Conservation (phyloP, 2,888 invertebrate genomes). For the Abrostola triplasia region DNA sequence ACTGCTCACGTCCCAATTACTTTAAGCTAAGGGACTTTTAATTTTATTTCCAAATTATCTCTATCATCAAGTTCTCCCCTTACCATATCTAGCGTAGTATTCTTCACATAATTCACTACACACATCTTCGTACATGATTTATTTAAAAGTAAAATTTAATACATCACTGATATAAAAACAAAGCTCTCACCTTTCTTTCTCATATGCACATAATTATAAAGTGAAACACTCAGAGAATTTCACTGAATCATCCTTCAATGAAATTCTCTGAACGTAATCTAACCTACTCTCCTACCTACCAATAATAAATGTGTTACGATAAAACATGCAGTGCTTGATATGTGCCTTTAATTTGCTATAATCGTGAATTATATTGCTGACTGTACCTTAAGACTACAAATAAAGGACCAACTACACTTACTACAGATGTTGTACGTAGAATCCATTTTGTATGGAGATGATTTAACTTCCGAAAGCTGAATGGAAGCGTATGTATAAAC, state of each 20-base stretch:
- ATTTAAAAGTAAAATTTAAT: not conserved
- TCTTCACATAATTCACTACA: too few species aligned
- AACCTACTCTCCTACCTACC: constrained; percentile 31
- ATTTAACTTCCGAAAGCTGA: too few species aligned
- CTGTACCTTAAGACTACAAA: constrained; percentile 31
- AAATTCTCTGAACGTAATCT: constrained; percentile 30
- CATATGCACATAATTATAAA: constrained; percentile 20
- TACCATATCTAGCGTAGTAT: too few species aligned
- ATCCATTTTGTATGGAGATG: too few species aligned
- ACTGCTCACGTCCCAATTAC: too few species aligned
- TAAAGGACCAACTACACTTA: too few species aligned
- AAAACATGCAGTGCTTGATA: constrained; percentile 76
- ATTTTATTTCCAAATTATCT: too few species aligned
- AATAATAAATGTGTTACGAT: constrained; percentile 51
- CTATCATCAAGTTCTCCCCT: too few species aligned
- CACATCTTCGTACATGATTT: too few species aligned
- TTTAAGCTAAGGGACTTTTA: too few species aligned
- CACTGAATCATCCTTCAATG: not conserved
- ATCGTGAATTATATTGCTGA: constrained; percentile 52
- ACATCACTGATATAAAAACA: not conserved
- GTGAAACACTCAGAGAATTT: constrained; percentile 29
- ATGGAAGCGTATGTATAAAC: too few species aligned
- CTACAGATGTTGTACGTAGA: too few species aligned
- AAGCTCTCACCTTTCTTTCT: constrained; percentile 37
- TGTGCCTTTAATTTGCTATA: constrained; percentile 65